Evolutionary conservation across 1,140 invertebrate genomes (phyloP).

Genomic region (Lamellibrachia luymesi): DNA sequence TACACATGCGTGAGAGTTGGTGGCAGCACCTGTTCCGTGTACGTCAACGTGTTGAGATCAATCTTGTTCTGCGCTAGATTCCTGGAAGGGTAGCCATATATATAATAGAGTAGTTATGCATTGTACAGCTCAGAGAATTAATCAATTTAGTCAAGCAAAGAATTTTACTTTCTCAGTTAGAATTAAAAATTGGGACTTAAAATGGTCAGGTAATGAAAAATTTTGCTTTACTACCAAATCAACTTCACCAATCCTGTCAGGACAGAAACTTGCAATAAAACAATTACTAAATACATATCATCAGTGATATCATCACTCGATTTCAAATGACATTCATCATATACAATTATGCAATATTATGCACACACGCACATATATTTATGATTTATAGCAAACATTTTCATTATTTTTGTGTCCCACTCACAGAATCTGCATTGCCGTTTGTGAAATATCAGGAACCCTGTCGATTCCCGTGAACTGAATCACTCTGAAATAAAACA

Average conservation of each 20-base stretch:
- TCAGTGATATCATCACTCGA: no score
- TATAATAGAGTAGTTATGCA: background rate
- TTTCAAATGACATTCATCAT: no score
- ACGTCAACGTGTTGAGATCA: background rate
- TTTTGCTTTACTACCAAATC: background rate
- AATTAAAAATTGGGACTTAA: background rate
- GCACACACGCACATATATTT: background rate
- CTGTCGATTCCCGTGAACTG: constrained; percentile 9
- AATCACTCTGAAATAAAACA: background rate
- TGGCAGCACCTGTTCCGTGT: constrained; percentile 10
- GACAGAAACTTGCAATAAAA: background rate
- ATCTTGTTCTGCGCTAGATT: background rate
- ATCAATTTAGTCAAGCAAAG: background rate
- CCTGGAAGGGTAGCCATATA: background rate
- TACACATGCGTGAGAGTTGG: constrained; percentile 43
- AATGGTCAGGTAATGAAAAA: background rate
- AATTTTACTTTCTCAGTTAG: no score
- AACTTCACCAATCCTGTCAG: background rate
- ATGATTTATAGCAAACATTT: background rate
- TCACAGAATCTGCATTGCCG: background rate
- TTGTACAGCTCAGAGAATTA: background rate
- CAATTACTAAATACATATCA: no score
- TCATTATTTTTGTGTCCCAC: background rate
- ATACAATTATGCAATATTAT: background rate
- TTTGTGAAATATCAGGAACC: constrained; percentile 3